Evolutionary conservation across 2,797 vertebrate species (phyloP).

Genomic region (Nyctibius grandis): DNA sequence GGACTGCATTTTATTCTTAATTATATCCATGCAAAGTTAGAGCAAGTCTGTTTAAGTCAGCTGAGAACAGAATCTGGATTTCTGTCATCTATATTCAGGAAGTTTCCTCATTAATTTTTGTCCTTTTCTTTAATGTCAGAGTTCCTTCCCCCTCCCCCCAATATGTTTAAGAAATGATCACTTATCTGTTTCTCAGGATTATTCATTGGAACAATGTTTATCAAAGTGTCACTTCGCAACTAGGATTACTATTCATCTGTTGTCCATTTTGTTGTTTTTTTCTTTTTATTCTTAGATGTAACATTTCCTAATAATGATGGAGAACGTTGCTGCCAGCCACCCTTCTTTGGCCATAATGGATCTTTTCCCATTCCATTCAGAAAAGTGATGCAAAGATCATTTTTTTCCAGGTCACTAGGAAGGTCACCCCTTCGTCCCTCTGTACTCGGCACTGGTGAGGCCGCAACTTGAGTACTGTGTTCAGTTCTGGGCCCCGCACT

Average conservation of each 20-base stretch:
- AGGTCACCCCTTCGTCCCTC: not conserved
- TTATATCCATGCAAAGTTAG: not conserved
- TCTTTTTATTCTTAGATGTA: not conserved
- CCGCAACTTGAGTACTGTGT: too few relatives aligned
- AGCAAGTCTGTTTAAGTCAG: not conserved
- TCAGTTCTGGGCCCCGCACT: too few relatives aligned
- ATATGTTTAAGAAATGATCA: fast-evolving
- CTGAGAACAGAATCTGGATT: not conserved
- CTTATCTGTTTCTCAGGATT: not conserved
- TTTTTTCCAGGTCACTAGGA: not conserved
- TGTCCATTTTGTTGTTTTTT: not conserved
- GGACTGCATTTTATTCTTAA: not conserved
- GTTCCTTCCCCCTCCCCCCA: not conserved
- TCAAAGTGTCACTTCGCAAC: not conserved
- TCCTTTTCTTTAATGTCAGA: not conserved
- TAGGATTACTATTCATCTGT: not conserved
- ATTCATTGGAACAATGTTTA: not conserved
- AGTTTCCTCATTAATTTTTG: not conserved
- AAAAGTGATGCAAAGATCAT: not conserved
- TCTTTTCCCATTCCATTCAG: not conserved
- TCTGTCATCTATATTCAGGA: not conserved
- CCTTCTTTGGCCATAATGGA: not conserved
- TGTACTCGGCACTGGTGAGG: too few relatives aligned
- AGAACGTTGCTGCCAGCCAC: not conserved
- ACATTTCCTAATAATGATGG: not conserved